These are phyloP conservation scores for Pectinophora gossypiella DNA, from an alignment of 1,140 invertebrate genomes.

Conservation along the genomic window DNA sequence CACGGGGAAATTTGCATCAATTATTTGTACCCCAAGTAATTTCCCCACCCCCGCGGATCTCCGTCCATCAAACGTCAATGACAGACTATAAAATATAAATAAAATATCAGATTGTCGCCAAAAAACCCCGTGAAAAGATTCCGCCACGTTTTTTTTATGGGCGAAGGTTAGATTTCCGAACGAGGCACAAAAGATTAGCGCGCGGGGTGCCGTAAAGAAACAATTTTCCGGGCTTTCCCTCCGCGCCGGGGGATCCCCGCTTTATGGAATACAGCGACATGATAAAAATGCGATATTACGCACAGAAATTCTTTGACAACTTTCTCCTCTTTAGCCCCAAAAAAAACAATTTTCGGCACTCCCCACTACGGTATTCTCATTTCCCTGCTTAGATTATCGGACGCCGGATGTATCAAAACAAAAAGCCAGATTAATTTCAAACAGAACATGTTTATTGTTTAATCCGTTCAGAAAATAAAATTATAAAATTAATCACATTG, in stretches of 20 bases:
- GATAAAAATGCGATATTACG: constrained; percentile 62
- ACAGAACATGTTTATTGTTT: constrained; percentile 75
- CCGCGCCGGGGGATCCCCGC: constrained; percentile 32
- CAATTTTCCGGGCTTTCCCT: constrained; percentile 60
- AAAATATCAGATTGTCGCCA: constrained; percentile 65
- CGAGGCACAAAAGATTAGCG: constrained; percentile 52
- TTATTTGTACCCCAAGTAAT: constrained; percentile 32
- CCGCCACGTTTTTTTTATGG: constrained; percentile 26
- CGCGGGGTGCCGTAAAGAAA: constrained; percentile 66
- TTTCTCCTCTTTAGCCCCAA: neutral
- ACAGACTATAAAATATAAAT: constrained; percentile 64
- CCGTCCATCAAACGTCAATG: constrained; percentile 60
- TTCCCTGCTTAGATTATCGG: no score
- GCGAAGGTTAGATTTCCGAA: constrained; percentile 18
- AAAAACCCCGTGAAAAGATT: constrained; percentile 37
- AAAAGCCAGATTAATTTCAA: constrained; percentile 64
- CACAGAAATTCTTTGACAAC: constrained; percentile 2
- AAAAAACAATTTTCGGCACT: neutral
- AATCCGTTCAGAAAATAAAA: constrained; percentile 67
- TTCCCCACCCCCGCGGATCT: constrained; percentile 22
- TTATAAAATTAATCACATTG: constrained; percentile 68
- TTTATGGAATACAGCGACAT: constrained; percentile 53
- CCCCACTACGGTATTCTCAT: neutral
- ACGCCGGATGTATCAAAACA: constrained; percentile 27
- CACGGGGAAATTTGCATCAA: constrained; percentile 21